Percentiles rank a stretch among this genome's conserved stretches.
These are phyloP conservation scores for Sorex maritimensis DNA, from an alignment of 2,797 vertebrate genomes.

Conservation along the genomic window DNA sequence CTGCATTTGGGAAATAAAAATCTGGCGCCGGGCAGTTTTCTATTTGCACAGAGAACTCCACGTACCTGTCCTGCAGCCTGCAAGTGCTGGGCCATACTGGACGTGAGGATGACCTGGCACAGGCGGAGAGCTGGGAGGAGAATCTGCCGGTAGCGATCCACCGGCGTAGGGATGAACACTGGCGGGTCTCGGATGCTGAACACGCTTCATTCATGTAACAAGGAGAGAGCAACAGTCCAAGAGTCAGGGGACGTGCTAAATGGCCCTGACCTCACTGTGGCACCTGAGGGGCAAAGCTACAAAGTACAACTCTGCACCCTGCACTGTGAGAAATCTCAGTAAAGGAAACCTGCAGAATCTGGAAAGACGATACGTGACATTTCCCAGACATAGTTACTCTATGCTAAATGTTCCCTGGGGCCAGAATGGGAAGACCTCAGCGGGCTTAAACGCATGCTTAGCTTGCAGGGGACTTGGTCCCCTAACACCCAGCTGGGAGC, in stretches of 20 bases:
- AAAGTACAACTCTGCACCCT: background rate
- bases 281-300: background rate
- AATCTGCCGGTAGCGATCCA: conserved; percentile 97
- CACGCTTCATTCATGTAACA: conserved; percentile 89
- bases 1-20: background rate
- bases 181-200: conserved; percentile 95
- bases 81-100: conserved; percentile 96
- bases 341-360: conserved; percentile 13
- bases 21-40: background rate
- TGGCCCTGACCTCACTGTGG: background rate
- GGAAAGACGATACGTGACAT: conserved; percentile 41
- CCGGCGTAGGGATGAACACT: conserved; percentile 96
- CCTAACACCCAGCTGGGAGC: no score
- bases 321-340: conserved; percentile 21
- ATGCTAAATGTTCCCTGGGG: background rate
- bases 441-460: background rate
- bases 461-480: no score
- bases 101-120: conserved; percentile 97
- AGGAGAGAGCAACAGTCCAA: conserved; percentile 62
- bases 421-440: background rate
- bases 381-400: conserved; percentile 35
- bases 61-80: conserved; percentile 97
- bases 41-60: background rate
- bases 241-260: background rate
- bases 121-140: conserved; percentile 96